Evolutionary conservation across 2,113 vertebrate genomes (phyloP).

Genomic region (Pterocles orientalis): DNA sequence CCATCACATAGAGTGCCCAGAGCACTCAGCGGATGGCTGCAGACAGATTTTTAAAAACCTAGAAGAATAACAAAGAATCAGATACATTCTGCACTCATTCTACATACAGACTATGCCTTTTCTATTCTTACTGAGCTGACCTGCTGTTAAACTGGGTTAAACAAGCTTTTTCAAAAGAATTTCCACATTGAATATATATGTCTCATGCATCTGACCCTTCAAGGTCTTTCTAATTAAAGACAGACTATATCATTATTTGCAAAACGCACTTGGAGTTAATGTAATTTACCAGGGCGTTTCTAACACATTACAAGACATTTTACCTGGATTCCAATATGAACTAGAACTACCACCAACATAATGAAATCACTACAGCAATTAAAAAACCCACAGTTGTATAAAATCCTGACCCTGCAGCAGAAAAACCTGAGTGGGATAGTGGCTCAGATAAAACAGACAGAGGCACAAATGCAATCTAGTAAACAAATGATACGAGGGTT

Average conservation of each 20-base stretch:
- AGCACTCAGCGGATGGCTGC: not conserved
- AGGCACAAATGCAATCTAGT: not conserved
- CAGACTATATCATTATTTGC: not conserved
- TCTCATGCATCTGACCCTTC: not conserved
- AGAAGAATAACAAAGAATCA: not conserved
- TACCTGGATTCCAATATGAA: not conserved
- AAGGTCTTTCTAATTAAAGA: conserved; percentile 27
- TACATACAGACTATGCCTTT: not conserved
- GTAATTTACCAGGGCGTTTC: not conserved
- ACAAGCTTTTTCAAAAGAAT: not conserved
- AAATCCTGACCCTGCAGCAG: not conserved
- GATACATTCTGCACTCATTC: not conserved
- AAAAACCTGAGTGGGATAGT: not conserved
- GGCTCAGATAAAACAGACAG: not conserved
- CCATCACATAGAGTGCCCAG: not conserved
- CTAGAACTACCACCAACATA: not conserved
- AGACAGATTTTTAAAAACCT: not conserved
- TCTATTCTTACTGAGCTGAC: not conserved
- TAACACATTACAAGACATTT: not conserved
- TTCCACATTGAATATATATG: not conserved
- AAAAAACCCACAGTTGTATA: not conserved
- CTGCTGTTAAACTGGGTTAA: not conserved
- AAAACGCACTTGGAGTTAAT: not conserved
- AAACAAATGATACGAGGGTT: not conserved
- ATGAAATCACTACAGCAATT: not conserved